Percentiles rank a stretch among this genome's conserved stretches.
Conservation (phyloP, 2,113 vertebrate species). For the Tychaedon coryphoeus region DNA sequence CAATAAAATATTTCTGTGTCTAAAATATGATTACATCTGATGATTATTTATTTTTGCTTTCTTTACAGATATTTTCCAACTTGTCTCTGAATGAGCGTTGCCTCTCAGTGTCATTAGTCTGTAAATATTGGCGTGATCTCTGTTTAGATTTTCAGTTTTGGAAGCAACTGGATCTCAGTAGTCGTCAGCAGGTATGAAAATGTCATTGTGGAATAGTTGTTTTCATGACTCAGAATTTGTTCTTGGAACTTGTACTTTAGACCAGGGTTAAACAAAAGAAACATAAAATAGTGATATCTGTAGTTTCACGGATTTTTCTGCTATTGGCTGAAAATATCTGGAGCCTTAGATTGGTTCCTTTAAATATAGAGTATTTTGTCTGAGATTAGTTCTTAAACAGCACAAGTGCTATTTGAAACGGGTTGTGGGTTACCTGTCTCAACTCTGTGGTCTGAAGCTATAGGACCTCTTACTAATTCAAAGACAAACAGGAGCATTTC, state of each 20-base stretch:
- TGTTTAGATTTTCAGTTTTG: conserved; percentile 99
- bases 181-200: conserved; percentile 89
- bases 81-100: conserved; percentile 94
- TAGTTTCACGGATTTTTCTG: background rate
- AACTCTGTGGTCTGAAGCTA: background rate
- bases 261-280: background rate
- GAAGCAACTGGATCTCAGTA: conserved; percentile 97
- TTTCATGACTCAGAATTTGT: background rate
- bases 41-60: background rate
- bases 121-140: conserved; percentile 97
- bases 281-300: background rate
- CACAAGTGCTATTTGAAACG: background rate
- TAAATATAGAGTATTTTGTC: background rate
- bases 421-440: background rate
- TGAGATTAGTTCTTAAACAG: background rate
- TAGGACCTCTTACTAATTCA: background rate
- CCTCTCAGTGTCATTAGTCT: conserved; percentile 93
- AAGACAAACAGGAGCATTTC: fast-evolving
- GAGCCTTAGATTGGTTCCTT: background rate
- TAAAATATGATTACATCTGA: background rate
- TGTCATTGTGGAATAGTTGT: background rate
- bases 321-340: background rate
- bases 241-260: background rate
- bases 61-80: conserved; percentile 91
- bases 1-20: background rate